These are phyloP conservation scores for Galagoides demidoff DNA, from an alignment of 2,797 vertebrate genomes.

Conservation along the genomic window DNA sequence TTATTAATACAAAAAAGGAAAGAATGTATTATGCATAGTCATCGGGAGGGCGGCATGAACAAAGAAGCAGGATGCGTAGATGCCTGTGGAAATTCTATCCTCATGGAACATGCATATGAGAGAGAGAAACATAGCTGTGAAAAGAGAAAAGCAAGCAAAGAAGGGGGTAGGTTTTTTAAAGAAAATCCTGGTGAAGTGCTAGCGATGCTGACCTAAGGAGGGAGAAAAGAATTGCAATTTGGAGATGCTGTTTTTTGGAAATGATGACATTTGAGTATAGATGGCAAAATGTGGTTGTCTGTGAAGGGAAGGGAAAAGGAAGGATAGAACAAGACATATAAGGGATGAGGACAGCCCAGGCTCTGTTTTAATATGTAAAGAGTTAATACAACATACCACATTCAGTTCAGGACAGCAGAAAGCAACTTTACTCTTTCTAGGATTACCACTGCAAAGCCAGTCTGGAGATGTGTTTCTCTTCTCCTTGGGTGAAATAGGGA, in stretches of 20 bases:
- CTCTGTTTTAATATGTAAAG: background rate
- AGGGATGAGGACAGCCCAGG: fast-evolving
- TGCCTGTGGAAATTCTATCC: background rate
- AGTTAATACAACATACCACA: background rate
- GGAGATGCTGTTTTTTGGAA: background rate
- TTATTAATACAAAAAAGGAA: background rate
- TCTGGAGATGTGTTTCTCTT: background rate
- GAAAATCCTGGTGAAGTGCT: background rate
- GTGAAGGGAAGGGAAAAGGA: background rate
- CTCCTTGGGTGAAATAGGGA: background rate
- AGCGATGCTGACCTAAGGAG: background rate
- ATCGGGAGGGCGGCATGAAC: background rate
- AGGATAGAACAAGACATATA: background rate
- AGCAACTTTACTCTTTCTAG: background rate
- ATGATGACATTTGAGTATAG: background rate
- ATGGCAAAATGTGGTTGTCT: background rate
- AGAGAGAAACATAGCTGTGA: background rate
- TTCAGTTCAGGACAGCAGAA: background rate
- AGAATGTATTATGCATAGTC: background rate
- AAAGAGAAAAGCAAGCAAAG: background rate
- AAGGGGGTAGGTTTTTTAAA: background rate
- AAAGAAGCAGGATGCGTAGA: background rate
- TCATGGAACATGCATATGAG: background rate
- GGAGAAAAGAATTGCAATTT: background rate
- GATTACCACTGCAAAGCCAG: background rate